A percentile compares a stretch with the other conserved stretches of the same genome.
phyloP scores from a whole-genome alignment of 2,888 invertebrate genomes.

The Spisula solida region DNA sequence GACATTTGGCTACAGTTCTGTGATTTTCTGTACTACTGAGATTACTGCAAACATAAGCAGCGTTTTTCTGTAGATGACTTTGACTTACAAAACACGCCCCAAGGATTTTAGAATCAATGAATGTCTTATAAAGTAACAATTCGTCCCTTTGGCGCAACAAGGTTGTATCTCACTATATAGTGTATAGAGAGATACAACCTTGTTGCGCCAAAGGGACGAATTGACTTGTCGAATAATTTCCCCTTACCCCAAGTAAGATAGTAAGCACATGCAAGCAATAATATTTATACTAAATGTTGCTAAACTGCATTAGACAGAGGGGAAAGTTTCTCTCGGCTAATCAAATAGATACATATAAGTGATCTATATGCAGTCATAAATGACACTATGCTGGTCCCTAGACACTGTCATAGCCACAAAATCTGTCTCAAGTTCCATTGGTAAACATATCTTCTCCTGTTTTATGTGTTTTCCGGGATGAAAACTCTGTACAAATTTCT shows the following conservation, averaged over 20 bases:
- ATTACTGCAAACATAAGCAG: background rate
- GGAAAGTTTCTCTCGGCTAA: slow-evolving; percentile 13
- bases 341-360: slow-evolving; percentile 42
- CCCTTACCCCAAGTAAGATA: background rate
- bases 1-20: too few relatives aligned
- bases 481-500: slow-evolving; percentile 13
- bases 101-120: slow-evolving; percentile 6
- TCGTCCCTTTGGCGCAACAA: too few relatives aligned
- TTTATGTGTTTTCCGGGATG: slow-evolving; percentile 35
- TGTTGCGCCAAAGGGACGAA: too few relatives aligned
- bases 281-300: slow-evolving; percentile 21
- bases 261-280: slow-evolving; percentile 5
- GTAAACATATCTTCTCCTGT: slow-evolving; percentile 43
- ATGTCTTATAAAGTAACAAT: background rate
- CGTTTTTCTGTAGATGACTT: background rate
- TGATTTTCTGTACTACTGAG: background rate
- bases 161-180: too few relatives aligned
- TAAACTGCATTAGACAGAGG: slow-evolving; percentile 37
- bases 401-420: slow-evolving; percentile 31
- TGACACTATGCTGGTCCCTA: slow-evolving; percentile 25
- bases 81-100: background rate
- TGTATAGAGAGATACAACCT: too few relatives aligned
- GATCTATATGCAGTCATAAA: slow-evolving; percentile 51
- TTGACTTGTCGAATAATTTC: background rate
- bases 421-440: slow-evolving; percentile 34